These are phyloP conservation scores for Tribolium madens DNA, from an alignment of 1,140 invertebrate genomes.

Conservation along the genomic window DNA sequence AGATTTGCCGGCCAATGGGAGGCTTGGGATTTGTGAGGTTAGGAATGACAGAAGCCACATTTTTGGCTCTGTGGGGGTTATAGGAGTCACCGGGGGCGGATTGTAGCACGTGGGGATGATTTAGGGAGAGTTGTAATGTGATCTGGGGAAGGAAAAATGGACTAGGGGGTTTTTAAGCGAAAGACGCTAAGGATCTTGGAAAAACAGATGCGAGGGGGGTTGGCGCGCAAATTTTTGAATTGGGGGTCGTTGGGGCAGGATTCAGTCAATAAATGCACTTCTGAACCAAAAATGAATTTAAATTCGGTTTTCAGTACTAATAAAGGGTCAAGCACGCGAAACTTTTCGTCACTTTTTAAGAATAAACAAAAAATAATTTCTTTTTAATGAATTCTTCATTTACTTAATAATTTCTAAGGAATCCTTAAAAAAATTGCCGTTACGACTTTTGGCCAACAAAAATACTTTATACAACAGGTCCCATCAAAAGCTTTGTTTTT, in stretches of 20 bases:
- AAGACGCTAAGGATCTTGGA: not conserved
- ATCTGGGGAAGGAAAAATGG: not conserved
- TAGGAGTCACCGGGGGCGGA: not conserved
- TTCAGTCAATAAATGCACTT: no score
- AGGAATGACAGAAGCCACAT: not conserved
- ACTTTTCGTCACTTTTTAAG: no score
- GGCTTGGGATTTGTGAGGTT: constrained; percentile 20
- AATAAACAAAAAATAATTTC: no score
- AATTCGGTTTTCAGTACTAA: no score
- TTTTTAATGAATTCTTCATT: no score
- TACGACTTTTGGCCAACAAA: no score
- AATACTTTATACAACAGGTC: no score
- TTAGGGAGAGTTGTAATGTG: not conserved
- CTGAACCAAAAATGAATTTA: no score
- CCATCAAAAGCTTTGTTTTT: no score
- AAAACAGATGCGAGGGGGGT: not conserved
- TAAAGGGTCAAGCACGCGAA: no score
- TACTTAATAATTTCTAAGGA: no score
- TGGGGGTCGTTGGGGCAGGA: not conserved
- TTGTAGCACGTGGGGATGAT: not conserved
- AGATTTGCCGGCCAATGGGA: constrained; percentile 39
- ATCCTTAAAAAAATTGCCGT: no score
- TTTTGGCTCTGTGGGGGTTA: not conserved
- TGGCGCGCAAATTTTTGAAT: constrained; percentile 8
- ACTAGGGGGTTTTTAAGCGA: not conserved